phyloP scores from a whole-genome alignment of 2,797 vertebrate species.

The Dipus sagitta region DNA sequence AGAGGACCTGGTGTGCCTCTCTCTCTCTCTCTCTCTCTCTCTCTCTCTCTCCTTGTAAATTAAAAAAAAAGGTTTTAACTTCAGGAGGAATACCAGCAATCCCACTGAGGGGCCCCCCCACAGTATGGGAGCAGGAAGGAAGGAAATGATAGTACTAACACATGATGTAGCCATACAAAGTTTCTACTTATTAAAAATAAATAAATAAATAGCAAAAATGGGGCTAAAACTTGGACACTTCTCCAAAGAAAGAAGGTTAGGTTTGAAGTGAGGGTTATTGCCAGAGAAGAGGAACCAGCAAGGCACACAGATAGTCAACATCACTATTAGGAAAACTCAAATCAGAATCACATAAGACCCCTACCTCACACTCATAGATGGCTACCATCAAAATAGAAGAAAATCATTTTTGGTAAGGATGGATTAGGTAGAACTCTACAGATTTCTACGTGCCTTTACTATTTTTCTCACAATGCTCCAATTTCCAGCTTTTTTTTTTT shows the following conservation, averaged over 20 bases:
- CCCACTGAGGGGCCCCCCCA: too few relatives aligned
- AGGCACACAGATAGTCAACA: neutral
- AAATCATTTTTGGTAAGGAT: neutral
- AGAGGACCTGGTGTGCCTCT: too few relatives aligned
- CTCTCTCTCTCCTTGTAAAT: too few relatives aligned
- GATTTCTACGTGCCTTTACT: neutral
- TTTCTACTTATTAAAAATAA: too few relatives aligned
- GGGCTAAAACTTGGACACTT: neutral
- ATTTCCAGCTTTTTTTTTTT: neutral
- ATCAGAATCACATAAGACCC: neutral
- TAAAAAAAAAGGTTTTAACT: too few relatives aligned
- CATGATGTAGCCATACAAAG: too few relatives aligned
- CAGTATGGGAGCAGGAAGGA: too few relatives aligned
- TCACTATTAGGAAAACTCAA: neutral
- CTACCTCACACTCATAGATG: neutral
- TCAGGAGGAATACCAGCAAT: too few relatives aligned
- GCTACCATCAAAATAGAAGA: neutral
- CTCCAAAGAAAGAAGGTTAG: neutral
- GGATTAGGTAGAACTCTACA: neutral
- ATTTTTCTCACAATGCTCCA: conserved; percentile 9
- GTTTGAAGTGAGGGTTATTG: too few relatives aligned
- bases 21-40: too few relatives aligned
- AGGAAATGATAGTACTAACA: too few relatives aligned
- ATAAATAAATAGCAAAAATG: neutral
- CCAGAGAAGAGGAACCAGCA: neutral